Conservation (phyloP, 2,797 vertebrate species). For the Syndactyla subalaris region DNA sequence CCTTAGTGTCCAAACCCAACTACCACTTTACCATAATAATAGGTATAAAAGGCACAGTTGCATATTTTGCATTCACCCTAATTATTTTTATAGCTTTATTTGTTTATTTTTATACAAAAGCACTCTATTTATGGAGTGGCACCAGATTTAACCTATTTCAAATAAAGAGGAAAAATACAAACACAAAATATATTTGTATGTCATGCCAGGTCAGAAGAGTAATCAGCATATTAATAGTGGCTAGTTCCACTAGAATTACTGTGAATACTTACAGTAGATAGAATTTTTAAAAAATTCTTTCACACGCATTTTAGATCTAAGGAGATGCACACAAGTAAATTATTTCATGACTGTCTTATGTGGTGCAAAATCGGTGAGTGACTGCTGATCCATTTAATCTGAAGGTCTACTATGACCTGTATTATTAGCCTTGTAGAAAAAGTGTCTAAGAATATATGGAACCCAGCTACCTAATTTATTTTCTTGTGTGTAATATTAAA, state of each 20-base stretch:
- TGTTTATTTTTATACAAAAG: slow-evolving; percentile 87
- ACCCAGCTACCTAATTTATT: slow-evolving; percentile 86
- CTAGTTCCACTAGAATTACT: slow-evolving; percentile 80
- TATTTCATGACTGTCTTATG: slow-evolving; percentile 63
- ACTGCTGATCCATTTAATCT: slow-evolving; percentile 69
- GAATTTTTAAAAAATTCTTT: slow-evolving; percentile 58
- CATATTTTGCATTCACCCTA: slow-evolving; percentile 99
- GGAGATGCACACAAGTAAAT: slow-evolving; percentile 75
- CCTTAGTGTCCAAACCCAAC: slow-evolving; percentile 85
- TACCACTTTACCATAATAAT: slow-evolving; percentile 90
- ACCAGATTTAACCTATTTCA: slow-evolving; percentile 86
- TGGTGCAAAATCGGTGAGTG: slow-evolving; percentile 67
- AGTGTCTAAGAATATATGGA: slow-evolving; percentile 80
- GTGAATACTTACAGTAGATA: slow-evolving; percentile 78
- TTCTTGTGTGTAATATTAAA: slow-evolving; percentile 82
- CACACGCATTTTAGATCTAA: slow-evolving; percentile 77
- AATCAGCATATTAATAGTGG: slow-evolving; percentile 80
- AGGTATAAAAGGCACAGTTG: slow-evolving; percentile 99
- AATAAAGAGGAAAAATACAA: slow-evolving; percentile 80
- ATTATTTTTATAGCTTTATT: slow-evolving; percentile 74
- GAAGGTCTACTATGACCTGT: slow-evolving; percentile 66
- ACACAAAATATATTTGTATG: slow-evolving; percentile 81
- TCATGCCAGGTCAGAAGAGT: slow-evolving; percentile 83
- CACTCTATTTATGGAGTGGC: slow-evolving; percentile 95
- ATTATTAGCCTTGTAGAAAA: slow-evolving; percentile 74